phyloP scores from a whole-genome alignment of 2,113 vertebrate genomes.

The Corvus hawaiiensis region DNA sequence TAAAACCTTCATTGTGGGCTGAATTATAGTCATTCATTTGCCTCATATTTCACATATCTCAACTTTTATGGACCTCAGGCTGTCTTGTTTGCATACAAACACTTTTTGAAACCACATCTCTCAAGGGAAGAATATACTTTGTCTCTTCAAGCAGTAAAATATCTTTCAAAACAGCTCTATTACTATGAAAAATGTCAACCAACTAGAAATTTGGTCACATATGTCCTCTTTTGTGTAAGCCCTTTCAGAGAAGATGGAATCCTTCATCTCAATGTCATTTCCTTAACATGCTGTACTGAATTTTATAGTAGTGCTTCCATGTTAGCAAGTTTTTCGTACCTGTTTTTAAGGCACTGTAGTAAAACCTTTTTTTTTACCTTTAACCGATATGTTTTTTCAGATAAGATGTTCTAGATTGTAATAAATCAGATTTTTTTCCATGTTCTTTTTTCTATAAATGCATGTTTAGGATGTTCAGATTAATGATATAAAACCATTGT shows the following conservation, averaged over 20 bases:
- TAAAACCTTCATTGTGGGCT: neutral
- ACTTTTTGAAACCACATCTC: neutral
- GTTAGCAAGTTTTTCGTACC: neutral
- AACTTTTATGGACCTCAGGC: neutral
- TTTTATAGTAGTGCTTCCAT: neutral
- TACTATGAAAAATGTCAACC: neutral
- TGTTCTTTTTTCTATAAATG: fast-evolving
- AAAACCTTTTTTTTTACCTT: neutral
- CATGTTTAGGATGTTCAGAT: neutral
- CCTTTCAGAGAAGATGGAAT: neutral
- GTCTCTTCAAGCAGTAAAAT: neutral
- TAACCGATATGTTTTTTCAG: neutral
- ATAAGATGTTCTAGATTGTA: neutral
- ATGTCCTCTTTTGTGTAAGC: neutral
- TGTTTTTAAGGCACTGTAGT: neutral
- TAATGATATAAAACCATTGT: neutral
- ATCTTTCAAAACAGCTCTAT: neutral
- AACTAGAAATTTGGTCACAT: neutral
- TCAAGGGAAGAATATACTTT: neutral
- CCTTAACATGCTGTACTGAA: neutral
- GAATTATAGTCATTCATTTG: neutral
- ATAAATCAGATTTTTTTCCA: neutral
- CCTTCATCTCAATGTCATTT: neutral
- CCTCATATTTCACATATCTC: neutral
- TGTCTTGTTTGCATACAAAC: neutral